Percentiles rank a stretch among this genome's conserved stretches.
phyloP scores from a whole-genome alignment of 2,113 vertebrate genomes.

The Caracal caracal region DNA sequence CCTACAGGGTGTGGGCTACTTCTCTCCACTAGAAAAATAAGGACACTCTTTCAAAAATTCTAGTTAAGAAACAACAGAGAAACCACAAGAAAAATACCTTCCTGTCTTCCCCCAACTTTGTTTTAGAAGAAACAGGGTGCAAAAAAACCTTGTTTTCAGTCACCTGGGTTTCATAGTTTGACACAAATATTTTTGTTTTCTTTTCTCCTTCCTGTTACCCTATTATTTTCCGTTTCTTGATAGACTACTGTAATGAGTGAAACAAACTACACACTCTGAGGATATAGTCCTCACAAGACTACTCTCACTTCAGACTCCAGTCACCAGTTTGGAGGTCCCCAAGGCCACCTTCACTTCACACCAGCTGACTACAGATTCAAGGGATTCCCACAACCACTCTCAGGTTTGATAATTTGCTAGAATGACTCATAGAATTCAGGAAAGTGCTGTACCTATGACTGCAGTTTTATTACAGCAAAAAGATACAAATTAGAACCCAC shows the following conservation, averaged over 20 bases:
- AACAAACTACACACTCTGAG: neutral
- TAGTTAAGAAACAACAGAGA: neutral
- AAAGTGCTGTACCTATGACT: neutral
- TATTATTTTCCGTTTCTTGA: neutral
- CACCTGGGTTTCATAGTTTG: neutral
- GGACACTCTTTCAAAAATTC: neutral
- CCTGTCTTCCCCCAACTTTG: neutral
- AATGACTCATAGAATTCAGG: neutral
- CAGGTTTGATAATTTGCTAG: neutral
- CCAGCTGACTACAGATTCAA: neutral
- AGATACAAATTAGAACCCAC: neutral
- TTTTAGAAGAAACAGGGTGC: neutral
- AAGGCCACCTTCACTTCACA: neutral
- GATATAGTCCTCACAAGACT: neutral
- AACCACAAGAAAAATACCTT: neutral
- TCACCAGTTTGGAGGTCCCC: neutral
- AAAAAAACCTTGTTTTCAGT: neutral
- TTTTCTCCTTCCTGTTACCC: neutral
- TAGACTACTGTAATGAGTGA: neutral
- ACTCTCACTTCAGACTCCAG: neutral
- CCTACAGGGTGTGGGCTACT: neutral
- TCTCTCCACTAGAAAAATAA: neutral
- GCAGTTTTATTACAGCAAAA: neutral
- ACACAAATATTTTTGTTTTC: constrained; percentile 26
- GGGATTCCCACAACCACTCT: neutral